A percentile compares a stretch with the other conserved stretches of the same genome.
These are phyloP conservation scores for Lepus europaeus DNA, from an alignment of 2,113 vertebrate genomes.

Conservation along the genomic window DNA sequence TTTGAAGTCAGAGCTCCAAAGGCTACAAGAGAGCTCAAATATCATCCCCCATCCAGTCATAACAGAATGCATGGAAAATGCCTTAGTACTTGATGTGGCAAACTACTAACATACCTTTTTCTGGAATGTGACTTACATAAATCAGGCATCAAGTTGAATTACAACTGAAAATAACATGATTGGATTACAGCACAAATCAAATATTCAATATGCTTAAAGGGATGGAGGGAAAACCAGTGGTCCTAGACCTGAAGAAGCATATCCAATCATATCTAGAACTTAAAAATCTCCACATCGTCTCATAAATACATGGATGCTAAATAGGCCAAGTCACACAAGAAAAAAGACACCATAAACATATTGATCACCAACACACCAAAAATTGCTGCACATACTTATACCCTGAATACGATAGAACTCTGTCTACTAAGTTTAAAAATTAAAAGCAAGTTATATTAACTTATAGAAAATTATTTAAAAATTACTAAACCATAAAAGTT, in stretches of 20 bases:
- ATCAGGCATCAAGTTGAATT: not conserved
- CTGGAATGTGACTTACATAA: not conserved
- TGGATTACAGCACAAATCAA: not conserved
- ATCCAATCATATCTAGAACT: not conserved
- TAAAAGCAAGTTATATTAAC: not conserved
- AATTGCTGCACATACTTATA: not conserved
- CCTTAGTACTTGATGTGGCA: not conserved
- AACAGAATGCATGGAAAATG: not conserved
- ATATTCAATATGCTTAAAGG: not conserved
- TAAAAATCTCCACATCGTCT: not conserved
- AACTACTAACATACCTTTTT: not conserved
- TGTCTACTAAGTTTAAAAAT: not conserved
- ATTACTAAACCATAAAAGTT: not conserved
- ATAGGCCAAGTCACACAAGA: not conserved
- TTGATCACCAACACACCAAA: not conserved
- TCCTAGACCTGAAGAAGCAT: not conserved
- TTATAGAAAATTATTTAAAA: constrained; percentile 4
- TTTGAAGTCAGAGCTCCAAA: not conserved
- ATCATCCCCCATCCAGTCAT: not conserved
- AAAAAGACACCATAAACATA: not conserved
- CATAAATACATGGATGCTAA: not conserved
- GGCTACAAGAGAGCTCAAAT: not conserved
- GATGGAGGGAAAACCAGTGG: not conserved
- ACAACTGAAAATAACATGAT: not conserved
- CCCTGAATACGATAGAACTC: not conserved